A percentile compares a stretch with the other conserved stretches of the same genome.
Evolutionary conservation across 2,113 vertebrate species (phyloP).

Genomic region (Halcyon malimbica): DNA sequence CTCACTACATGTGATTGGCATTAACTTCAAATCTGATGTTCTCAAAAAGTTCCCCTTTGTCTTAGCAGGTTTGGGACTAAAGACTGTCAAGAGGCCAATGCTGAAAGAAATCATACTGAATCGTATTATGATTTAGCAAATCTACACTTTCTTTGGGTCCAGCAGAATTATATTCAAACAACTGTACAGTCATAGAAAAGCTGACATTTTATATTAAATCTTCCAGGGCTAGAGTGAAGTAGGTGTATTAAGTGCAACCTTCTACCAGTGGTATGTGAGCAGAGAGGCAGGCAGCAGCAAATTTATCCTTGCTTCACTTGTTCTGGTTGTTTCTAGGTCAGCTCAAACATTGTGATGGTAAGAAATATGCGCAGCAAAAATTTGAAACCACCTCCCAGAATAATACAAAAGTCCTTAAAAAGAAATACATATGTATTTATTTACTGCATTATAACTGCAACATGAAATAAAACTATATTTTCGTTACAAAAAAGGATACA

Average conservation of each 20-base stretch:
- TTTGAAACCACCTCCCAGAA: not conserved
- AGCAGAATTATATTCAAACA: not conserved
- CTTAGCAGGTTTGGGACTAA: not conserved
- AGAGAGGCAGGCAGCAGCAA: not conserved
- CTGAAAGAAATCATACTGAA: not conserved
- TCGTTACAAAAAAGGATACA: slow-evolving; percentile 20
- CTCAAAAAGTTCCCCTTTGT: not conserved
- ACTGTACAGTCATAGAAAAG: not conserved
- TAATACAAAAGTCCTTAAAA: slow-evolving; percentile 24
- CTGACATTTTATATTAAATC: not conserved
- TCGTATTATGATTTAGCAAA: not conserved
- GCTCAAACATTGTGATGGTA: not conserved
- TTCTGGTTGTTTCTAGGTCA: not conserved
- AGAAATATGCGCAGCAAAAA: not conserved
- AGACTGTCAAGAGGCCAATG: not conserved
- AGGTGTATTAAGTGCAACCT: not conserved
- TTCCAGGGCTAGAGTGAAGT: not conserved
- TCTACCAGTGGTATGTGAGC: not conserved
- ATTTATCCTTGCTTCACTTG: not conserved
- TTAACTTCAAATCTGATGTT: not conserved
- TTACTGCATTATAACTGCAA: slow-evolving; percentile 15
- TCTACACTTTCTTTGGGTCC: not conserved
- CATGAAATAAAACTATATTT: not conserved
- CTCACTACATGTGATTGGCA: not conserved
- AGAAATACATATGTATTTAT: slow-evolving; percentile 43